Percentiles rank a stretch among this genome's conserved stretches.
phyloP scores from a whole-genome alignment of 2,888 invertebrate species.

The Incurvaria masculella region DNA sequence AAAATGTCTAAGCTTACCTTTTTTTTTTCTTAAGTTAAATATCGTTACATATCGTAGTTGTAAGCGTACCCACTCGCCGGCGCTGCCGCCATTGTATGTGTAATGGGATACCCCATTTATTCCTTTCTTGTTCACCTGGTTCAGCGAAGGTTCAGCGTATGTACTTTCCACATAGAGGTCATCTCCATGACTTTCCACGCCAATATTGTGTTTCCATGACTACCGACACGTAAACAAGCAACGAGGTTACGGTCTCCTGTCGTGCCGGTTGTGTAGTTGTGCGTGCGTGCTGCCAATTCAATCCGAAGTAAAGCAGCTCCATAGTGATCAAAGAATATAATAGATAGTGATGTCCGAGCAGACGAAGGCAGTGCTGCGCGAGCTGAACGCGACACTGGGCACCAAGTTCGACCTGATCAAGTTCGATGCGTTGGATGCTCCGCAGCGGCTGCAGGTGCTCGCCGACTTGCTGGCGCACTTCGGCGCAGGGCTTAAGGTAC shows the following conservation, averaged over 20 bases:
- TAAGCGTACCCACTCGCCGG: no score
- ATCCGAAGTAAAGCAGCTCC: no score
- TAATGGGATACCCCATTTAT: no score
- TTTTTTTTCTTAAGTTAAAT: no score
- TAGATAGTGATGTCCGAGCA: slow-evolving; percentile 57
- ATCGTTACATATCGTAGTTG: no score
- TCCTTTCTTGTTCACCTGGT: no score
- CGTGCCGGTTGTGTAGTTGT: no score
- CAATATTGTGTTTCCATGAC: neutral
- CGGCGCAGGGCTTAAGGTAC: slow-evolving; percentile 64
- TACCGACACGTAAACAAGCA: slow-evolving; percentile 1
- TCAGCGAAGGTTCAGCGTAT: no score
- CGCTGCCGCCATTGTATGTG: no score
- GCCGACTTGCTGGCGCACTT: slow-evolving; percentile 73
- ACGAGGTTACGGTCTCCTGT: neutral
- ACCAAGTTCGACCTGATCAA: slow-evolving; percentile 79
- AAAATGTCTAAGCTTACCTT: no score
- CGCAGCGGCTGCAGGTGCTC: slow-evolving; percentile 73
- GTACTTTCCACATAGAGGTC: no score
- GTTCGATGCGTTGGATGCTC: slow-evolving; percentile 75
- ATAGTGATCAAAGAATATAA: neutral
- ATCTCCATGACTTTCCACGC: neutral
- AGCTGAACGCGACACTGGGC: slow-evolving; percentile 68
- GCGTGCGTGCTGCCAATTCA: no score
- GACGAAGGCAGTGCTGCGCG: slow-evolving; percentile 67